phyloP scores from a whole-genome alignment of 2,113 vertebrate genomes.

The Silurus meridionalis region DNA sequence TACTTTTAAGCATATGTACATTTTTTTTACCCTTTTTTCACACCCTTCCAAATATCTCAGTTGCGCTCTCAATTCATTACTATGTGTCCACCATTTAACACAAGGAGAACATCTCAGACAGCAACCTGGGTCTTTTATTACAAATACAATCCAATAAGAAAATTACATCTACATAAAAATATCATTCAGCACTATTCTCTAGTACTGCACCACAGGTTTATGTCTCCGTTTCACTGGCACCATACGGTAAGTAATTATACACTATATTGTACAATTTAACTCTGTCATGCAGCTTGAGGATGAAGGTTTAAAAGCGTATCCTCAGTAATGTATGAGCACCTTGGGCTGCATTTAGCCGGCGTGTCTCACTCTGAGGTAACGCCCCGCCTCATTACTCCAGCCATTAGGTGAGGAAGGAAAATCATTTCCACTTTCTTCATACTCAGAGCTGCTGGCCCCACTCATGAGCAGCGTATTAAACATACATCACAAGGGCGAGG shows the following conservation, averaged over 20 bases:
- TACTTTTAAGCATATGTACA: too few relatives aligned
- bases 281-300: background rate
- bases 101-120: background rate
- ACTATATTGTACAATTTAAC: background rate
- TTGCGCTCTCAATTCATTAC: background rate
- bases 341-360: conserved; percentile 2
- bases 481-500: conserved; percentile 9
- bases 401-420: conserved; percentile 15
- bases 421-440: conserved; percentile 8
- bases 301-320: conserved; percentile 1
- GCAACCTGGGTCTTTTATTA: background rate
- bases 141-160: background rate
- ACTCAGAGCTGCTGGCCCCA: background rate
- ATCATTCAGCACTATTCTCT: background rate
- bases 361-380: conserved; percentile 36
- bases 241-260: conserved; percentile 13
- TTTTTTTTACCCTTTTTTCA: too few relatives aligned
- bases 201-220: background rate
- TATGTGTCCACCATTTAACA: background rate
- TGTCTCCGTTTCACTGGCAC: background rate
- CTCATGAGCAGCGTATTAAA: background rate
- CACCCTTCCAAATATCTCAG: too few relatives aligned
- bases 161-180: conserved; percentile 14
- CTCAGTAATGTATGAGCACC: conserved; percentile 18
- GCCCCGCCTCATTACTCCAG: conserved; percentile 29